Conservation (phyloP, 2,888 invertebrate species). For the Sinohyriopsis cumingii region DNA sequence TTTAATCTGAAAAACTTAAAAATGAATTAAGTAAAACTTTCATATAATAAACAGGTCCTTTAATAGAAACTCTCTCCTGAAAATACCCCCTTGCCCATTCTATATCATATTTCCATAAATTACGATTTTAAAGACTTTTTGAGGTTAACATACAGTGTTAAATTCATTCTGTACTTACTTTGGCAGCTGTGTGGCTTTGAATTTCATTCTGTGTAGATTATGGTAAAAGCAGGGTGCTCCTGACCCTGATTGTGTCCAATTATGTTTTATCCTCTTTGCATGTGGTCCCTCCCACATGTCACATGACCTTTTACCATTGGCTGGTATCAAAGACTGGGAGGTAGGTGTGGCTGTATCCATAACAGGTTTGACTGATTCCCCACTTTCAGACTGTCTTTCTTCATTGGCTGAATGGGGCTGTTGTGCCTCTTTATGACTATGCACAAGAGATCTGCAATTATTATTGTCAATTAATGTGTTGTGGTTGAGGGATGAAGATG, state of each 20-base stretch:
- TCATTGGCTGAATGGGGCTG: too few relatives aligned
- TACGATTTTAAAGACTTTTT: not conserved
- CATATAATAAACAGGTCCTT: too few relatives aligned
- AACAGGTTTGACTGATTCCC: constrained; percentile 1
- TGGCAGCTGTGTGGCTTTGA: constrained; percentile 45
- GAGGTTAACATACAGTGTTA: not conserved
- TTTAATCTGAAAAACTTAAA: too few relatives aligned
- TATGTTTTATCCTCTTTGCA: not conserved
- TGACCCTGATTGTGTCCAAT: not conserved
- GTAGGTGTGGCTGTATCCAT: too few relatives aligned
- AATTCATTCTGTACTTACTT: constrained; percentile 46
- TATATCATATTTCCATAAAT: too few relatives aligned
- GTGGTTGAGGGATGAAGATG: too few relatives aligned
- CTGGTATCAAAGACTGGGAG: too few relatives aligned
- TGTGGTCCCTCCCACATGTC: not conserved
- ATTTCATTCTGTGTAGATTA: constrained; percentile 50
- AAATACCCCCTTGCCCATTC: too few relatives aligned
- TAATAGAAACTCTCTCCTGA: too few relatives aligned
- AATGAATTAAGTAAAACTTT: too few relatives aligned
- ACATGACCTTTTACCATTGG: constrained; percentile 8
- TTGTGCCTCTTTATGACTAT: too few relatives aligned
- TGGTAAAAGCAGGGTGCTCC: constrained; percentile 58
- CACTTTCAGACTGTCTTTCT: not conserved
- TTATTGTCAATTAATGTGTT: too few relatives aligned
- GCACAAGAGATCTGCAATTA: not conserved